Evolutionary conservation across 2,797 vertebrate species (phyloP).

Genomic region (Hybognathus amarus): DNA sequence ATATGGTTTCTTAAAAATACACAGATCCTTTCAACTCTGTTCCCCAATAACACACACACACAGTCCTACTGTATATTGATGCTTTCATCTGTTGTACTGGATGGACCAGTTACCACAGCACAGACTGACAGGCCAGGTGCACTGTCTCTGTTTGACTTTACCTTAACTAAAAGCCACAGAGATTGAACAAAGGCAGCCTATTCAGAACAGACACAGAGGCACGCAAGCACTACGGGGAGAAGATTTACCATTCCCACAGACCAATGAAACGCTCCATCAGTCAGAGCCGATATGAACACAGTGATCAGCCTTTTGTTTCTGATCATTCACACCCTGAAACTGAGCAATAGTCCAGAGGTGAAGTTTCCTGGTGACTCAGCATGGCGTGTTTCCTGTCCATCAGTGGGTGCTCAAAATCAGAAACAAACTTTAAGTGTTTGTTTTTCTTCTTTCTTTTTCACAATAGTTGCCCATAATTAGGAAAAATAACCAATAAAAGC

Average conservation of each 20-base stretch:
- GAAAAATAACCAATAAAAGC: too few species aligned
- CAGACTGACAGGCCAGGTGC: slow-evolving; percentile 49
- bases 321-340: slow-evolving; percentile 51
- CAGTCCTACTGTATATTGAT: background rate
- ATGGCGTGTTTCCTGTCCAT: slow-evolving; percentile 67
- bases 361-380: slow-evolving; percentile 70
- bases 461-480: background rate
- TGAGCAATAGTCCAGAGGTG: slow-evolving; percentile 43
- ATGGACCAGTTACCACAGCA: slow-evolving; percentile 35
- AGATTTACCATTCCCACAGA: slow-evolving; percentile 44
- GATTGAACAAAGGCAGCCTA: slow-evolving; percentile 46
- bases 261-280: slow-evolving; percentile 43
- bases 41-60: too few species aligned
- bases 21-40: background rate
- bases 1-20: background rate
- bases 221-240: slow-evolving; percentile 33
- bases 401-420: background rate
- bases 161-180: slow-evolving; percentile 37
- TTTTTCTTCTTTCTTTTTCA: background rate
- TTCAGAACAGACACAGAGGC: slow-evolving; percentile 29
- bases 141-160: slow-evolving; percentile 16
- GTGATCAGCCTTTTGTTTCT: slow-evolving; percentile 53
- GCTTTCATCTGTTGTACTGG: slow-evolving; percentile 20
- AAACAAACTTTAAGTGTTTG: background rate
- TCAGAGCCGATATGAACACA: slow-evolving; percentile 41